Conservation (phyloP, 2,888 invertebrate species). For the Pandemis corylana region DNA sequence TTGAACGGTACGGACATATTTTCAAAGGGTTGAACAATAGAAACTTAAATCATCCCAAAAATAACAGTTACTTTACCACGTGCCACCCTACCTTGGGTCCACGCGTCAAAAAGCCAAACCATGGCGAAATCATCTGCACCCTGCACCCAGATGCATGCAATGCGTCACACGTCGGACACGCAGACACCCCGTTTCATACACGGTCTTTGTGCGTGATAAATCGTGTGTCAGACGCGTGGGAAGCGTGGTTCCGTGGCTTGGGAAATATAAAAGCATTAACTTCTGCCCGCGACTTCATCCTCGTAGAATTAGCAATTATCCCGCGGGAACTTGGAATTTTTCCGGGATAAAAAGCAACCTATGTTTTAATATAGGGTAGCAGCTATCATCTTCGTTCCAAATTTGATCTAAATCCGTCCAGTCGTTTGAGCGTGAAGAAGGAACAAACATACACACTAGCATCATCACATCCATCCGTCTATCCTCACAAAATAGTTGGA, state of each 20-base stretch:
- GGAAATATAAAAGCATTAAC: no score
- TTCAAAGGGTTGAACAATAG: background rate
- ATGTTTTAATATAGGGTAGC: no score
- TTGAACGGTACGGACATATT: background rate
- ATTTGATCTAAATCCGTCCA: no score
- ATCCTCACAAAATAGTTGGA: no score
- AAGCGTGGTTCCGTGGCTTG: conserved; percentile 12
- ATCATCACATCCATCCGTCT: no score
- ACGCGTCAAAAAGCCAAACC: conserved; percentile 38
- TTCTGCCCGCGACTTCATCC: no score
- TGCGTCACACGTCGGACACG: conserved; percentile 3
- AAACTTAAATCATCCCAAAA: background rate
- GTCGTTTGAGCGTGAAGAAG: no score
- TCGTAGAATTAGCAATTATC: no score
- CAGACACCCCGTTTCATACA: conserved; percentile 15
- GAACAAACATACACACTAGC: no score
- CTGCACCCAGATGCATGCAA: conserved; percentile 24
- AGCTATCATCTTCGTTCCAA: no score
- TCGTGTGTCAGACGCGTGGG: conserved; percentile 14
- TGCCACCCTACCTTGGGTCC: background rate
- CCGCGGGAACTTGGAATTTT: no score
- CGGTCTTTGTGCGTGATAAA: conserved; percentile 19
- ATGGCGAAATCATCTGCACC: conserved; percentile 15
- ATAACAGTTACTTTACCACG: background rate
- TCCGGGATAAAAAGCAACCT: no score